Evolutionary conservation across 2,113 vertebrate species (phyloP).

Genomic region (Heterochromis multidens): DNA sequence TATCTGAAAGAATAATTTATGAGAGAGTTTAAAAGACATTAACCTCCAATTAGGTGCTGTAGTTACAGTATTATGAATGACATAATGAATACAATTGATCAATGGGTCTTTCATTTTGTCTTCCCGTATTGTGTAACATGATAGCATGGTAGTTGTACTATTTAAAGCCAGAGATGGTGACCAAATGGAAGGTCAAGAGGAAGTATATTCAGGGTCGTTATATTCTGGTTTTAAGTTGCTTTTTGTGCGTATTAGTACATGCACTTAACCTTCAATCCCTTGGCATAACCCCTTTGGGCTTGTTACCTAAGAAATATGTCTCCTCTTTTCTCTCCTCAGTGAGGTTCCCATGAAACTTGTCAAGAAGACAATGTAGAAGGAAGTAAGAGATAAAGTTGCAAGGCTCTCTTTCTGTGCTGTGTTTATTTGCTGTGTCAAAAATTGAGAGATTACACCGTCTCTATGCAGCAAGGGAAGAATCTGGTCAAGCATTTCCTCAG

Average conservation of each 20-base stretch:
- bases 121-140: conserved; percentile 7
- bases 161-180: background rate
- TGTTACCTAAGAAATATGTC: conserved; percentile 67
- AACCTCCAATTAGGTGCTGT: conserved; percentile 48
- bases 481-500: conserved; percentile 76
- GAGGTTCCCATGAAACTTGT: conserved; percentile 68
- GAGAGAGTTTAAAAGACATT: conserved; percentile 59
- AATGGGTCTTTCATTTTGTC: background rate
- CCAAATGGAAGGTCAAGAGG: conserved; percentile 41
- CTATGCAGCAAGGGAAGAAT: conserved; percentile 70
- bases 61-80: conserved; percentile 32
- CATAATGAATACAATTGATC: background rate
- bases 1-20: conserved; percentile 61
- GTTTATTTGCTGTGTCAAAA: conserved; percentile 85
- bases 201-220: conserved; percentile 43
- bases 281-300: conserved; percentile 54
- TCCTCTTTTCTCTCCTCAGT: conserved; percentile 46
- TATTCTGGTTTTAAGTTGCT: conserved; percentile 64
- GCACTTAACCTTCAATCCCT: conserved; percentile 74
- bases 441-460: conserved; percentile 83
- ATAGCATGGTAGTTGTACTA: background rate
- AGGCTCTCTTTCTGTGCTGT: conserved; percentile 61
- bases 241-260: conserved; percentile 63
- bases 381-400: conserved; percentile 81
- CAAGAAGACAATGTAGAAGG: conserved; percentile 77